Evolutionary conservation across 2,113 vertebrate genomes (phyloP).

Genomic region (Candoia aspera): DNA sequence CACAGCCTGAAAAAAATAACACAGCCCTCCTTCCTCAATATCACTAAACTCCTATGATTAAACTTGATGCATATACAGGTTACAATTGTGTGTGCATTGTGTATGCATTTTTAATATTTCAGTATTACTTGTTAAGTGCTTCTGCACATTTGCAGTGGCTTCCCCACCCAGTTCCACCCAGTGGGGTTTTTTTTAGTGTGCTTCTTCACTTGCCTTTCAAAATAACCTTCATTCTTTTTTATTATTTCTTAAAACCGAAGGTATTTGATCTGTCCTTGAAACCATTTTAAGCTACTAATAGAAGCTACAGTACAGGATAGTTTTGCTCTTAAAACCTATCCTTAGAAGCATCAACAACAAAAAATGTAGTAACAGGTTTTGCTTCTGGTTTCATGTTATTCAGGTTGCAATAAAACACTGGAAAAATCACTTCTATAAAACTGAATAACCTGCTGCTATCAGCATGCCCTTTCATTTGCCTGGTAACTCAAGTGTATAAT

Average conservation of each 20-base stretch:
- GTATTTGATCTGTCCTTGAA: constrained; percentile 2
- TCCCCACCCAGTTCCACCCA: background rate
- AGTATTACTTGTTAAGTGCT: background rate
- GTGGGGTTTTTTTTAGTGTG: background rate
- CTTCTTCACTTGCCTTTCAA: background rate
- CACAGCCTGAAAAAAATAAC: background rate
- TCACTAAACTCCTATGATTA: background rate
- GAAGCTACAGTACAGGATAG: background rate
- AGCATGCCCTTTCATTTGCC: constrained; percentile 32
- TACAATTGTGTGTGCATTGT: background rate
- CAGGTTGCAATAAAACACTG: constrained; percentile 55
- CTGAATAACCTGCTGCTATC: constrained; percentile 35
- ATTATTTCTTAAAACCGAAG: constrained; percentile 13
- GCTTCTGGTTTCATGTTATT: constrained; percentile 38
- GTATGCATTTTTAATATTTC: background rate
- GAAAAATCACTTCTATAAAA: constrained; percentile 55
- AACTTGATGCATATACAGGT: background rate
- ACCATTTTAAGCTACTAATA: constrained; percentile 17
- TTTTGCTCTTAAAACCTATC: constrained; percentile 25
- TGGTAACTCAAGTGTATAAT: constrained; percentile 48
- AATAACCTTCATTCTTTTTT: background rate
- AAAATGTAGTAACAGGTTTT: constrained; percentile 20
- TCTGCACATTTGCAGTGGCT: background rate
- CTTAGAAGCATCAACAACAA: constrained; percentile 25
- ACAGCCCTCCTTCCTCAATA: background rate